Evolutionary conservation across 2,888 invertebrate genomes (phyloP).

Genomic region (Apamea sordens): DNA sequence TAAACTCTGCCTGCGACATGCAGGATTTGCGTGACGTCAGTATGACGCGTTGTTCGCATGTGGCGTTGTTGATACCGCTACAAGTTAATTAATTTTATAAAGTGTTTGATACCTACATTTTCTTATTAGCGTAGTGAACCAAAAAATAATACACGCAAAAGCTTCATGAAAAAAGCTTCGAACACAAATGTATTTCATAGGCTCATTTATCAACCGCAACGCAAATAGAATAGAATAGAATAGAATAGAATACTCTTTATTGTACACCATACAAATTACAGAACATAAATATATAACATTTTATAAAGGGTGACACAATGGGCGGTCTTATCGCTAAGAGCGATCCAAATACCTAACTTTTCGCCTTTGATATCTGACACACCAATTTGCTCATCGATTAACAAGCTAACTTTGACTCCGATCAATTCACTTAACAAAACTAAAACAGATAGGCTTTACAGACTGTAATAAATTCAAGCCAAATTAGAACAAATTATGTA

Average conservation of each 20-base stretch:
- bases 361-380: slow-evolving; percentile 1
- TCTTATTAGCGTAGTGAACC: neutral
- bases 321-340: too few relatives aligned
- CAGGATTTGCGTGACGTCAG: too few relatives aligned
- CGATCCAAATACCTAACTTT: neutral
- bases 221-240: too few relatives aligned
- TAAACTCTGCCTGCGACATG: too few relatives aligned
- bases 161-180: neutral
- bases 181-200: neutral
- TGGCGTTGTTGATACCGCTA: too few relatives aligned
- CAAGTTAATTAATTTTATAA: too few relatives aligned
- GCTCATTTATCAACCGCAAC: neutral
- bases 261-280: too few relatives aligned
- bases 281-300: too few relatives aligned
- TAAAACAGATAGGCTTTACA: slow-evolving; percentile 10
- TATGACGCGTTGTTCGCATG: too few relatives aligned
- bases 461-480: slow-evolving; percentile 31
- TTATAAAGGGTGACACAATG: too few relatives aligned
- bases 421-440: slow-evolving; percentile 31
- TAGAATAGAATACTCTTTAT: too few relatives aligned
- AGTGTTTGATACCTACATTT: neutral
- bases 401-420: neutral
- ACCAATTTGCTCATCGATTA: slow-evolving; percentile 29
- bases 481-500: slow-evolving; percentile 53
- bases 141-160: too few relatives aligned